A percentile compares a stretch with the other conserved stretches of the same genome.
These are phyloP conservation scores for Gallinago paraguaiae DNA, from an alignment of 2,113 vertebrate genomes.

Conservation along the genomic window DNA sequence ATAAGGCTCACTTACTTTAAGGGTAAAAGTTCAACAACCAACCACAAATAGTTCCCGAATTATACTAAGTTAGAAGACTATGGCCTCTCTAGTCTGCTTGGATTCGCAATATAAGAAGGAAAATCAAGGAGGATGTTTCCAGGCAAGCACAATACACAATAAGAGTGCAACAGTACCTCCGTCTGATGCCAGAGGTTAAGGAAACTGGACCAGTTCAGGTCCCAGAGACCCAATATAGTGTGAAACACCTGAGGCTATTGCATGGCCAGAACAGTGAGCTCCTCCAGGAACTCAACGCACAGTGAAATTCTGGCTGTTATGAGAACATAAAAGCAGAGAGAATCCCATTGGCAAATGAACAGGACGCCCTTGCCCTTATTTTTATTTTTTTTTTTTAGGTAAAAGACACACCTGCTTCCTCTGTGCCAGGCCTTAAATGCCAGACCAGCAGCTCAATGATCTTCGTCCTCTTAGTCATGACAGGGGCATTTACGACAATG, in stretches of 20 bases:
- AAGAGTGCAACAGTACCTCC: background rate
- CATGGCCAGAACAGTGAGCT: background rate
- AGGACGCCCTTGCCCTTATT: background rate
- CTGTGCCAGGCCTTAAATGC: background rate
- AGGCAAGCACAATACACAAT: background rate
- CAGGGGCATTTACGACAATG: background rate
- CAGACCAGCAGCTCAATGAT: background rate
- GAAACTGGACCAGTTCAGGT: background rate
- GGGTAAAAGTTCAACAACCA: background rate
- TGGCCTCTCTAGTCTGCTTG: background rate
- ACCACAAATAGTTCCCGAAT: background rate
- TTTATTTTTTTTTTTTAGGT: background rate
- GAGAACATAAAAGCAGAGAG: background rate
- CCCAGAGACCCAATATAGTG: background rate
- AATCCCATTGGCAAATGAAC: background rate
- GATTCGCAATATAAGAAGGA: background rate
- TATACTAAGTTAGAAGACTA: background rate
- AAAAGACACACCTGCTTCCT: conserved; percentile 6
- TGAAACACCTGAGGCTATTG: background rate
- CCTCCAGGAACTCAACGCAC: background rate
- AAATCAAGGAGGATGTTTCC: background rate
- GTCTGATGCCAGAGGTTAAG: background rate
- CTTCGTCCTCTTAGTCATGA: conserved; percentile 16
- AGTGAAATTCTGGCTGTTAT: background rate
- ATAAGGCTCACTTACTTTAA: background rate